phyloP scores from a whole-genome alignment of 2,888 invertebrate genomes.

The Tigriopus californicus region DNA sequence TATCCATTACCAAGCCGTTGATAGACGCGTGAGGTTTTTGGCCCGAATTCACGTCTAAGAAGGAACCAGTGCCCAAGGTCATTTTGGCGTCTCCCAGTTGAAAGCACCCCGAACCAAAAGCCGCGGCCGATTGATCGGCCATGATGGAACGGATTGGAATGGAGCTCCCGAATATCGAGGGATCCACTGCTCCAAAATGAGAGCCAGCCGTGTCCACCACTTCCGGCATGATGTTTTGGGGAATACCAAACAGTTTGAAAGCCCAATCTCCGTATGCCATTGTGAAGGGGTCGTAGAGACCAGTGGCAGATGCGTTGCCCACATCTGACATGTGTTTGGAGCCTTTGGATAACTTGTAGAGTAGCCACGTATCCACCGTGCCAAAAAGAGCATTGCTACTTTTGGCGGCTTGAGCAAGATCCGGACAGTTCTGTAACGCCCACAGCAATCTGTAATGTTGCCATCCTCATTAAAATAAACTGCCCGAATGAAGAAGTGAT shows the following conservation, averaged over 20 bases:
- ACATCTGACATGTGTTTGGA: slow-evolving; percentile 60
- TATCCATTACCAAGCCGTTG: slow-evolving; percentile 34
- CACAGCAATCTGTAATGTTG: slow-evolving; percentile 39
- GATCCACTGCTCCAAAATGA: slow-evolving; percentile 46
- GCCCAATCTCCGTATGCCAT: slow-evolving; percentile 62
- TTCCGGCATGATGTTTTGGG: slow-evolving; percentile 47
- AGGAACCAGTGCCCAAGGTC: slow-evolving; percentile 79
- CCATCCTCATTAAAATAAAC: too few relatives aligned
- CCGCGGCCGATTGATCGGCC: slow-evolving; percentile 70
- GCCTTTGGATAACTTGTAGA: slow-evolving; percentile 31
- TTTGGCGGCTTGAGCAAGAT: slow-evolving; percentile 42
- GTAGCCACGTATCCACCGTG: slow-evolving; percentile 78
- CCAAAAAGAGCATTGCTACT: slow-evolving; percentile 53
- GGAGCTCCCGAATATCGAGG: slow-evolving; percentile 47
- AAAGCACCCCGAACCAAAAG: slow-evolving; percentile 71
- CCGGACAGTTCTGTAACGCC: slow-evolving; percentile 50
- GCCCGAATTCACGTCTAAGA: slow-evolving; percentile 67
- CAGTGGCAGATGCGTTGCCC: slow-evolving; percentile 78
- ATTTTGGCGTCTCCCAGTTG: slow-evolving; percentile 57
- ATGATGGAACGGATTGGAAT: slow-evolving; percentile 58
- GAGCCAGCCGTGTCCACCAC: slow-evolving; percentile 56
- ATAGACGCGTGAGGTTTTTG: slow-evolving; percentile 53
- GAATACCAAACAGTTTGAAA: slow-evolving; percentile 47
- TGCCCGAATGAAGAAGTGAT: too few relatives aligned
- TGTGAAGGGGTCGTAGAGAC: slow-evolving; percentile 78